These are phyloP conservation scores for Gymnoscopelus microlampas DNA, from an alignment of 2,797 vertebrate genomes.

Conservation along the genomic window DNA sequence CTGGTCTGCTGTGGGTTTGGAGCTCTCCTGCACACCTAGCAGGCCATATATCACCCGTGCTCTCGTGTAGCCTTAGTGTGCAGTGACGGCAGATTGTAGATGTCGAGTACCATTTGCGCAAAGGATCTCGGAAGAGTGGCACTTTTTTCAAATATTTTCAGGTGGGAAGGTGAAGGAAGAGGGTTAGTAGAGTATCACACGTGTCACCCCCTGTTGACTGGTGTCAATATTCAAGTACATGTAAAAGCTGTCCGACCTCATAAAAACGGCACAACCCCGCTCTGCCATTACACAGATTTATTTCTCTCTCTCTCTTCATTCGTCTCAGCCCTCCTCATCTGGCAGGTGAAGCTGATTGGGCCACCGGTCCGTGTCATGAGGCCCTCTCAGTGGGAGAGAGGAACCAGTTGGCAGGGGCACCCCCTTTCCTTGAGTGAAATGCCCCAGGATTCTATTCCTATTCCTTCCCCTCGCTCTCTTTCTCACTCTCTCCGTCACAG, in stretches of 20 bases:
- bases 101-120: constrained; percentile 24
- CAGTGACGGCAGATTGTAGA: constrained; percentile 31
- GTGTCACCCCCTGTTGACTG: constrained; percentile 30
- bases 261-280: background rate
- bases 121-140: constrained; percentile 12
- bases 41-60: constrained; percentile 21
- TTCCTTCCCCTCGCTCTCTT: constrained; percentile 6
- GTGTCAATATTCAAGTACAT: background rate
- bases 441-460: constrained; percentile 45
- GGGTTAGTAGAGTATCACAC: constrained; percentile 14
- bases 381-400: constrained; percentile 46
- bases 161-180: constrained; percentile 44
- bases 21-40: constrained; percentile 1
- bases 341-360: constrained; percentile 44
- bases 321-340: constrained; percentile 13
- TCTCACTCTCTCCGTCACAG: constrained; percentile 21
- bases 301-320: constrained; percentile 12
- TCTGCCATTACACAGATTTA: constrained; percentile 4
- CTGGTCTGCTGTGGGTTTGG: constrained; percentile 21
- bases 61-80: constrained; percentile 13
- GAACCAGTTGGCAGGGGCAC: constrained; percentile 42
- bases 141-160: constrained; percentile 20
- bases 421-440: constrained; percentile 38
- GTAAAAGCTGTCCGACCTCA: no score
- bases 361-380: constrained; percentile 50